Base-by-base conservation (phyloP, 2,113 vertebrate genomes). In the Poecilia latipinna region DNA sequence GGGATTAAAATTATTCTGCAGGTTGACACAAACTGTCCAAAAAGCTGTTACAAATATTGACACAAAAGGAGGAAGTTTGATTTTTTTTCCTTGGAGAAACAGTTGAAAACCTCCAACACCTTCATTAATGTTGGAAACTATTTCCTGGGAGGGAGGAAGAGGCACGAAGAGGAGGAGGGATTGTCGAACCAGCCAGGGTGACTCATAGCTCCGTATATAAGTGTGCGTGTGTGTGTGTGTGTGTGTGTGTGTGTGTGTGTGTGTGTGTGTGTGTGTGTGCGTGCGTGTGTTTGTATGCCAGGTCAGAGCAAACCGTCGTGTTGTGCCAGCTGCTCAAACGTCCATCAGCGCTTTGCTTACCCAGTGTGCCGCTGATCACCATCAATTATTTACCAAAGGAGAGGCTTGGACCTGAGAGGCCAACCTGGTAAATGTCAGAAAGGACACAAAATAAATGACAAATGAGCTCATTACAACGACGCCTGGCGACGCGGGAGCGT, bases 361-460 rank as follows among this genome's bases (percentile, higher is more conserved):
- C 79, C 86, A 76, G 65, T 70, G 11, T 77, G 72, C 51, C 8
- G 66, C 82, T 79, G 80, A 75, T 86, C 82, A 75, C 57, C 88
- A 90, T 92, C 77, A 91, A 93, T 93, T 91, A 92, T 92, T 93
- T 88, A 91, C 88, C 31, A 72, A 77, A 74, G 88, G 75, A 82
- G 82, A 69, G 32, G 75, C 60, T 66, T 24, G 66, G 82, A 35
- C 32, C 83, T 62, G 85, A 92, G 91, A 92, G 92, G 89, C 87
- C 89, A 79, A 73, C 19, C 73, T 37, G 88, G 82, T 88, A 92
- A 93, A 93, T 92, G 94, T 90, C 91, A 93, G 81, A 88, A 91
- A 85, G 85, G 92, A 92, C 90, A 71, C 86, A 86, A 89, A 91
- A 84, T 82, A 90, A 88, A 93, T 91, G 87, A 92, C 78, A 84